Evolutionary conservation across 2,797 vertebrate species (phyloP).

Genomic region (Sebastiscus tertius): DNA sequence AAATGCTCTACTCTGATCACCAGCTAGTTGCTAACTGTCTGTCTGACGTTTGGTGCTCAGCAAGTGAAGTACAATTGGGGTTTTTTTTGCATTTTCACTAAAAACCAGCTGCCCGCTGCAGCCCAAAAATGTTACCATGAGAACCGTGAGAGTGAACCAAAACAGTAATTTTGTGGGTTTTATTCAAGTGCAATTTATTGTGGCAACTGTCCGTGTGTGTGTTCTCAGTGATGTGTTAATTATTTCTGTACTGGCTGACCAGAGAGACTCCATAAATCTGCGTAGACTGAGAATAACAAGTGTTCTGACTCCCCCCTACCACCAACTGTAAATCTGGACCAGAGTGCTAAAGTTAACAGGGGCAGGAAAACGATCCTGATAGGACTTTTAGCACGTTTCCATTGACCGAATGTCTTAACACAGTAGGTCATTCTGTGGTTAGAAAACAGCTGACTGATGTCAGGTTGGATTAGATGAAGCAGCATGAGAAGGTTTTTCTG

Average conservation of each 20-base stretch:
- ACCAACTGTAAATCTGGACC: constrained; percentile 72
- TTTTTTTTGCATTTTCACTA: background rate
- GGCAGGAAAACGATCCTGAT: constrained; percentile 62
- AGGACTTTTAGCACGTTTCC: constrained; percentile 56
- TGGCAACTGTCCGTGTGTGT: constrained; percentile 43
- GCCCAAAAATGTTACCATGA: background rate
- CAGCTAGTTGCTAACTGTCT: background rate
- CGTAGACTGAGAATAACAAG: constrained; percentile 56
- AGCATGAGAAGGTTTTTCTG: background rate
- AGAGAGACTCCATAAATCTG: constrained; percentile 74
- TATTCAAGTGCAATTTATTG: constrained; percentile 46
- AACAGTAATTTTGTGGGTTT: background rate
- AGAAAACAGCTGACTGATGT: constrained; percentile 9
- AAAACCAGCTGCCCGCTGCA: background rate
- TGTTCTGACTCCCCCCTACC: constrained; percentile 37
- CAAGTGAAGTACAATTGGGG: too few species aligned
- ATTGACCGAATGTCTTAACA: constrained; percentile 56
- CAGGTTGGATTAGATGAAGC: constrained; percentile 2
- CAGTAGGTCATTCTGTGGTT: constrained; percentile 28
- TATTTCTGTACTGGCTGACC: constrained; percentile 58
- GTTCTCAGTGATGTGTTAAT: constrained; percentile 53
- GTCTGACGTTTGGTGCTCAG: background rate
- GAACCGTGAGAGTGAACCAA: background rate
- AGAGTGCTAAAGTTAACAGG: constrained; percentile 51
- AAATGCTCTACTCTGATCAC: background rate